These are phyloP conservation scores for Urocyon cinereoargenteus DNA, from an alignment of 2,797 vertebrate species.

Conservation along the genomic window DNA sequence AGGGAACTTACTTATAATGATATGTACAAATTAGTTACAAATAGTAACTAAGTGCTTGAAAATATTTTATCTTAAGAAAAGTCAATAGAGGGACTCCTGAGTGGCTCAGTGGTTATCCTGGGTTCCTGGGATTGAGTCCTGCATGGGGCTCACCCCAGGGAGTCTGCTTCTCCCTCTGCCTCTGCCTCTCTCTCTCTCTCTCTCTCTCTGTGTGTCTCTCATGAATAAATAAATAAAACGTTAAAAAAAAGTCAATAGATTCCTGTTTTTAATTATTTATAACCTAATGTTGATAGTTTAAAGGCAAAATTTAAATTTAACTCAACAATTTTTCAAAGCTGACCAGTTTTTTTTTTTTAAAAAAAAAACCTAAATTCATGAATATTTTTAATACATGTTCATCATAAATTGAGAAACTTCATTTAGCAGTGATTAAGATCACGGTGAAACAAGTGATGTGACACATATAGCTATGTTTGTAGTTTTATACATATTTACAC, in stretches of 20 bases:
- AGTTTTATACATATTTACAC: not conserved
- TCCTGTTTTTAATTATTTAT: conserved; percentile 13
- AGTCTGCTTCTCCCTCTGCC: too few species aligned
- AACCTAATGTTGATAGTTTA: conserved; percentile 27
- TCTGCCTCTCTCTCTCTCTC: too few species aligned
- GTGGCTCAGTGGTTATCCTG: too few species aligned
- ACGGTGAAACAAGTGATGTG: not conserved
- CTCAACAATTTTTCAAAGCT: conserved; percentile 18
- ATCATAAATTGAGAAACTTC: conserved; percentile 6
- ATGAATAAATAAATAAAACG: too few species aligned
- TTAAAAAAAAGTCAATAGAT: conserved; percentile 11
- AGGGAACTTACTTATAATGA: not conserved
- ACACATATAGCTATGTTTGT: not conserved
- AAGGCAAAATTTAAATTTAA: conserved; percentile 53
- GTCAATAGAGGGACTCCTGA: not conserved
- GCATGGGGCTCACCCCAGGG: too few species aligned
- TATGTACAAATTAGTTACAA: not conserved
- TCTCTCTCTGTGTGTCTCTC: too few species aligned
- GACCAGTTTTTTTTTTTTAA: not conserved
- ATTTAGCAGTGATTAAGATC: conserved; percentile 6
- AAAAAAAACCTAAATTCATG: conserved; percentile 30
- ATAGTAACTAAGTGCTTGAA: conserved; percentile 6
- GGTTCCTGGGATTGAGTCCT: too few species aligned
- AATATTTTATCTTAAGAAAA: conserved; percentile 44
- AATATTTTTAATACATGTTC: conserved; percentile 8